Base-by-base conservation (phyloP, 2,888 invertebrate species). In the Calameuta filiformis region DNA sequence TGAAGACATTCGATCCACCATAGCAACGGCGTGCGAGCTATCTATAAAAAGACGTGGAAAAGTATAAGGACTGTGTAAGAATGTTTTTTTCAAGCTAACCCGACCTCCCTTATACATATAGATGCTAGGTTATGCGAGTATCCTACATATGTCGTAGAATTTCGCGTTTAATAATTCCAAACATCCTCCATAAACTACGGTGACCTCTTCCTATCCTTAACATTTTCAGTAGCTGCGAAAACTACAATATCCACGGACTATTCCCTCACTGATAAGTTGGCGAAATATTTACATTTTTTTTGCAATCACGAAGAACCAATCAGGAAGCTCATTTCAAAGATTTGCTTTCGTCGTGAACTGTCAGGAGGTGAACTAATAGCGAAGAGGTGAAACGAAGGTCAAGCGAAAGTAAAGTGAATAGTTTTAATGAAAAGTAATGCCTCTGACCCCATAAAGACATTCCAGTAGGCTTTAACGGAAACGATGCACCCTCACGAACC, bases 401-500 rank as follows among this genome's bases (percentile, higher is more conserved):
- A 56, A 56, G 23, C 56, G 56, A 56, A 23, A 56, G 56, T 56
- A 23, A 56, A 56, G 9, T 56, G 23, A 9, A 23, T 9, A 56
- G 23, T 56, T 56, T 56, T 56, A 56, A 23, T 23, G 56, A 23
- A 56, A 56, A 56, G 23, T 9, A 23, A 56, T 6, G 56, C 9
- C 23, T 56, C 56, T 56, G 9, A 23, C 15, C 23, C 6, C 23
- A 23, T 9, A 56, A 9, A 23, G 9, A 56, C 23, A 56, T 56
- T 56, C 56, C 9, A 23, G 23, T 23, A 56, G 23, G 9, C 23
- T 56, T 23, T 75, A 35, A 75, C 68, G 73, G 78, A 69, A 76
- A 78, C 73, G 35, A 33, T 76, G 69, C 69, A n/a, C 23, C 56
- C 56, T 56, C 56, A 56, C 56, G 56, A 56, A 56, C 23, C 56